Percentiles rank a stretch among this genome's conserved stretches.
These are phyloP conservation scores for Mastacembelus armatus DNA, from an alignment of 2,797 vertebrate genomes.

Conservation along the genomic window DNA sequence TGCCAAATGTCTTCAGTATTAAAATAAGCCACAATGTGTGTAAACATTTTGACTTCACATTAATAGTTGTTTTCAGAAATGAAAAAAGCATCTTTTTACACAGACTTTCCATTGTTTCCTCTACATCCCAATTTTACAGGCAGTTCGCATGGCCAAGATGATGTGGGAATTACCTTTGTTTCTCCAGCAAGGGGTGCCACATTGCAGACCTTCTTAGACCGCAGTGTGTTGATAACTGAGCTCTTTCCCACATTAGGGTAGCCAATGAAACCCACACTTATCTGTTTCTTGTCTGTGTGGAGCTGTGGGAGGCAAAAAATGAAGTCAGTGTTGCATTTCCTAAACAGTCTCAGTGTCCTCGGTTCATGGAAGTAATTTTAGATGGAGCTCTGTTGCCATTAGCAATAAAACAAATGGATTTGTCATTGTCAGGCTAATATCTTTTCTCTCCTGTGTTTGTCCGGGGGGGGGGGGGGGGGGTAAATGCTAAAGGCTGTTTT, in stretches of 20 bases:
- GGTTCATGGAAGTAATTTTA: constrained; percentile 29
- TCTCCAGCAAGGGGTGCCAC: constrained; percentile 97
- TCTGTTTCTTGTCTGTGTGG: constrained; percentile 99
- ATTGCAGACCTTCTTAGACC: constrained; percentile 98
- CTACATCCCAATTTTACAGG: no score
- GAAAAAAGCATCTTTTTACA: neutral
- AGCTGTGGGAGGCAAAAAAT: constrained; percentile 82
- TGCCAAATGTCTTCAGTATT: neutral
- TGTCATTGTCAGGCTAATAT: constrained; percentile 38
- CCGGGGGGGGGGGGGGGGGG: no score
- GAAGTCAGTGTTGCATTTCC: constrained; percentile 31
- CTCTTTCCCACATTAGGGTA: constrained; percentile 99
- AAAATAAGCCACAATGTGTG: neutral
- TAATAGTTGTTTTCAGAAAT: neutral
- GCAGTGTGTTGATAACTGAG: constrained; percentile 95
- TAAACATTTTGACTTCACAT: neutral
- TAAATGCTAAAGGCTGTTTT: constrained; percentile 11
- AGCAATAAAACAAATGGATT: constrained; percentile 23
- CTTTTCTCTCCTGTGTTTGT: neutral
- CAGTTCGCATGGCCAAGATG: no score
- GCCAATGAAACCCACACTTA: constrained; percentile 98
- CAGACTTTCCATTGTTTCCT: neutral
- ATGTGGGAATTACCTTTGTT: constrained; percentile 98
- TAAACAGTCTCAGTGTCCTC: constrained; percentile 31
- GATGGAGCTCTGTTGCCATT: constrained; percentile 32